A percentile compares a stretch with the other conserved stretches of the same genome.
Conservation (phyloP, 2,888 invertebrate species). For the Elaeidobius kamerunicus region DNA sequence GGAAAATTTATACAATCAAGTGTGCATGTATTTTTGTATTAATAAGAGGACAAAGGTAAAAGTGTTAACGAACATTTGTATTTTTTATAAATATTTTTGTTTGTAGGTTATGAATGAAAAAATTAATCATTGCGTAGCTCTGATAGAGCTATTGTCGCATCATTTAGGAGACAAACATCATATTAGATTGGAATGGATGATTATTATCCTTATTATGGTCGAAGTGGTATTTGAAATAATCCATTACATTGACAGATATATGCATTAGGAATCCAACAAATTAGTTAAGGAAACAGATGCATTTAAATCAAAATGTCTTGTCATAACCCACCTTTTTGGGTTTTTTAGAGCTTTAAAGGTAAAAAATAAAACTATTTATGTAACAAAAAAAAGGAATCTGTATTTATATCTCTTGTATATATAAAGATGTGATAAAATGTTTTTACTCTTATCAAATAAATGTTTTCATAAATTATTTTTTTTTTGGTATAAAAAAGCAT, state of each 20-base stretch:
- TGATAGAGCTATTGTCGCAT: constrained; percentile 83
- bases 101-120: constrained; percentile 91
- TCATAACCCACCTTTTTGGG: too few species aligned
- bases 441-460: too few species aligned
- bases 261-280: constrained; percentile 22
- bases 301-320: too few species aligned
- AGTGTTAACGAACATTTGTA: neutral
- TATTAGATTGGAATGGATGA: constrained; percentile 94
- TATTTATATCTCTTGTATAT: neutral
- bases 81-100: too few species aligned
- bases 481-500: neutral
- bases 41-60: constrained; percentile 75
- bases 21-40: constrained; percentile 81
- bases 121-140: constrained; percentile 88
- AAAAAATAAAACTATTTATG: neutral
- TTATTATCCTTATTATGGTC: constrained; percentile 91
- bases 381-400: neutral
- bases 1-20: constrained; percentile 79
- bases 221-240: constrained; percentile 87
- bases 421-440: neutral
- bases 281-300: too few species aligned
- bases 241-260: constrained; percentile 69
- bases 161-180: constrained; percentile 93
- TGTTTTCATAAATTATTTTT: neutral
- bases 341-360: too few species aligned